Evolutionary conservation across 2,888 invertebrate species (phyloP).

Genomic region (Parnassius smintheus): DNA sequence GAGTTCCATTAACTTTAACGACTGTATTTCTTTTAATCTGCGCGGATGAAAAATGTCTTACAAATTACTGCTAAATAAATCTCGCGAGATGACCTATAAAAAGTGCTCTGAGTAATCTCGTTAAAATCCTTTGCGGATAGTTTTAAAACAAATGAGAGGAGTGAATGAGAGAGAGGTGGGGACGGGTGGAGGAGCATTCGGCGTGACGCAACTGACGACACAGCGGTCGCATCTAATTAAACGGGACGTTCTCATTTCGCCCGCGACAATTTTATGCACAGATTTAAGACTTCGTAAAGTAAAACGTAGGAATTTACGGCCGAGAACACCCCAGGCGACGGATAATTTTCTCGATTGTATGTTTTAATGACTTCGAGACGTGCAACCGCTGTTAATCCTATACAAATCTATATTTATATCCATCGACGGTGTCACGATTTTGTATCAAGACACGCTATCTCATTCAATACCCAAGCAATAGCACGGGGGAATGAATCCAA

Average conservation of each 20-base stretch:
- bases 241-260: slow-evolving; percentile 64
- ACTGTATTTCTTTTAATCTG: slow-evolving; percentile 65
- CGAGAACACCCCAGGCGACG: slow-evolving; percentile 53
- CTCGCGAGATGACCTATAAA: slow-evolving; percentile 73
- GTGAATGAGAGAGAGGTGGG: slow-evolving; percentile 23
- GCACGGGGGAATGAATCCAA: slow-evolving; percentile 20
- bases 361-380: slow-evolving; percentile 49
- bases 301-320: slow-evolving; percentile 64
- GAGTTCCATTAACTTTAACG: slow-evolving; percentile 62
- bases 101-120: slow-evolving; percentile 66
- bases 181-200: slow-evolving; percentile 31
- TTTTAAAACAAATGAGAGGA: slow-evolving; percentile 55
- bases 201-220: slow-evolving; percentile 47
- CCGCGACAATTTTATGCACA: slow-evolving; percentile 67
- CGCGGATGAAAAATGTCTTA: slow-evolving; percentile 61
- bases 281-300: slow-evolving; percentile 61
- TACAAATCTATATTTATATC: slow-evolving; percentile 35
- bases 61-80: slow-evolving; percentile 70
- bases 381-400: slow-evolving; percentile 41
- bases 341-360: slow-evolving; percentile 60
- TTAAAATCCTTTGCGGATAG: slow-evolving; percentile 74
- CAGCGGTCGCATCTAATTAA: slow-evolving; percentile 69
- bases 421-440: slow-evolving; percentile 40
- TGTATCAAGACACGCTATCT: slow-evolving; percentile 29
- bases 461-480: slow-evolving; percentile 28